Percentiles rank a stretch among this genome's conserved stretches.
Evolutionary conservation across 2,797 vertebrate species (phyloP).

Genomic region (Karalla daura): DNA sequence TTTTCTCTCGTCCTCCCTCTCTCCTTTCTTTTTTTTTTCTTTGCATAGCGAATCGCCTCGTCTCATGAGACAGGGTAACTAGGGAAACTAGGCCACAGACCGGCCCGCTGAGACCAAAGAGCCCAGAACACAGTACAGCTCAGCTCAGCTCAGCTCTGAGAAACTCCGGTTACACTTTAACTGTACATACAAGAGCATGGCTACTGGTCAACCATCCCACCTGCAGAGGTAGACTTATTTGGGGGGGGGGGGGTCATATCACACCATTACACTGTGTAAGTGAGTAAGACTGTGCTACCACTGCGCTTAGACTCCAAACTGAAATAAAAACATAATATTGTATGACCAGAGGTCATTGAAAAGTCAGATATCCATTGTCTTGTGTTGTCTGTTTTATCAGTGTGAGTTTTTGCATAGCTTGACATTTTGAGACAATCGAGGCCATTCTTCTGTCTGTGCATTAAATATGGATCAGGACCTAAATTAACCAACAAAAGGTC

Average conservation of each 20-base stretch:
- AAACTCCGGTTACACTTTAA: constrained; percentile 42
- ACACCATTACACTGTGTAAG: constrained; percentile 6
- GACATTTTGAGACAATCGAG: background rate
- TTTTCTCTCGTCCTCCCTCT: constrained; percentile 28
- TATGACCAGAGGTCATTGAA: no score
- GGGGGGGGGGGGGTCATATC: constrained; percentile 7
- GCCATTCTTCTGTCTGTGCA: no score
- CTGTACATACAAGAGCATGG: constrained; percentile 3
- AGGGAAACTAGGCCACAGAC: constrained; percentile 74
- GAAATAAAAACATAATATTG: constrained; percentile 7
- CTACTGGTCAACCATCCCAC: background rate
- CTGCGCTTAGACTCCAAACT: background rate
- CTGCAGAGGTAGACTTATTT: background rate
- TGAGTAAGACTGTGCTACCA: no score
- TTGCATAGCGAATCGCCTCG: constrained; percentile 66
- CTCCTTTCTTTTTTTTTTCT: constrained; percentile 47
- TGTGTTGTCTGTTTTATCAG: background rate
- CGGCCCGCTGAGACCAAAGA: constrained; percentile 54
- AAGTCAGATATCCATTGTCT: no score
- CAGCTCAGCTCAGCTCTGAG: constrained; percentile 27
- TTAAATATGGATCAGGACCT: background rate
- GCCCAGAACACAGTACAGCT: constrained; percentile 40
- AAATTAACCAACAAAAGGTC: background rate
- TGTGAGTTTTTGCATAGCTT: background rate
- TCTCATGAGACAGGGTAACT: constrained; percentile 67